phyloP scores from a whole-genome alignment of 2,888 invertebrate species.

The Caenorhabditis sp. region DNA sequence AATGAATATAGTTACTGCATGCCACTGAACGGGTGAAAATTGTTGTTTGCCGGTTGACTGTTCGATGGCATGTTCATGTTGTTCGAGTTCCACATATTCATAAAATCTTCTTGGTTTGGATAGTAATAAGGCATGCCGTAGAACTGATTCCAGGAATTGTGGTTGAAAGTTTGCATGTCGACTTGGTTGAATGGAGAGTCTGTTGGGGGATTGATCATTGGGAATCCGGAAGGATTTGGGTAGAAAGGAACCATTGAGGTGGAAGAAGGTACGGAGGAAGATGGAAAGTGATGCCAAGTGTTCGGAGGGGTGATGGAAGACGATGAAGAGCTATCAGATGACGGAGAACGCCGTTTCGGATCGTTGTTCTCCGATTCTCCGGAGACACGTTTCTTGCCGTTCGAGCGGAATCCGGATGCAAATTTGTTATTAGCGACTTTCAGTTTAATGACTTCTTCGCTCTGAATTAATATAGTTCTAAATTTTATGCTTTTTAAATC shows the following conservation, averaged over 20 bases:
- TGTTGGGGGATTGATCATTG: constrained; percentile 1
- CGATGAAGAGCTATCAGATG: constrained; percentile 5
- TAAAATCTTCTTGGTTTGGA: too few species aligned
- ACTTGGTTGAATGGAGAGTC: too few species aligned
- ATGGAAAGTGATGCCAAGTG: background rate
- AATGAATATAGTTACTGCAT: too few species aligned
- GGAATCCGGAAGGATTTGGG: background rate
- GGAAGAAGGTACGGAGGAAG: background rate
- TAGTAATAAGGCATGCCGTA: too few species aligned
- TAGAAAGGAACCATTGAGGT: too few species aligned
- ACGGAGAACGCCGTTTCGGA: constrained; percentile 4
- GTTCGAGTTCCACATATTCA: too few species aligned
- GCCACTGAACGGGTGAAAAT: too few species aligned
- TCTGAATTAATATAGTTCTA: constrained; percentile 1
- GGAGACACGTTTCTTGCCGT: background rate
- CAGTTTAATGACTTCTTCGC: constrained; percentile 20
- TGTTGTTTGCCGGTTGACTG: too few species aligned
- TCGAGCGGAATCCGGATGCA: constrained; percentile 49
- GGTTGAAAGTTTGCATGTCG: too few species aligned
- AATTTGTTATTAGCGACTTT: constrained; percentile 57
- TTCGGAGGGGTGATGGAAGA: constrained; percentile 1
- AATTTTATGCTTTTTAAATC: background rate
- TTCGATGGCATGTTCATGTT: too few species aligned
- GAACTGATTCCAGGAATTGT: too few species aligned
- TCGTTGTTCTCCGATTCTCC: background rate